Evolutionary conservation across 2,113 vertebrate species (phyloP).

Genomic region (Zosterops japonicus): DNA sequence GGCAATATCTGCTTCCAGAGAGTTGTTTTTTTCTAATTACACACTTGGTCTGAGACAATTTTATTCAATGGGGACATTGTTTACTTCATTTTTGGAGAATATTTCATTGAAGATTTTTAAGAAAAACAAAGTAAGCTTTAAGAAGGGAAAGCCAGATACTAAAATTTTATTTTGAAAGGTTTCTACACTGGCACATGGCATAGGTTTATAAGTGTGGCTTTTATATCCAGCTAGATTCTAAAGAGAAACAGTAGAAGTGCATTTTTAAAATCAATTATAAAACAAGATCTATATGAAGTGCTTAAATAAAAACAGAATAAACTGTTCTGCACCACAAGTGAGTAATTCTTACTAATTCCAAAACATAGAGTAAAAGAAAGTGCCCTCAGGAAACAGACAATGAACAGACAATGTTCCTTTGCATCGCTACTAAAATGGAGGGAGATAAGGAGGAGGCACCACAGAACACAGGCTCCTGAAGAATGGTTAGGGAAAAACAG

Average conservation of each 20-base stretch:
- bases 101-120: not conserved
- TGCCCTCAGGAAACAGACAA: not conserved
- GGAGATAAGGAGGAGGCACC: not conserved
- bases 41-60: not conserved
- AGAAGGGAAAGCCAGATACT: not conserved
- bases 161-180: not conserved
- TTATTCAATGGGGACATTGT: not conserved
- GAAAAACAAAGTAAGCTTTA: not conserved
- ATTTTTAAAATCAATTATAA: not conserved
- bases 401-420: fast-evolving
- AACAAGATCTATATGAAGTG: not conserved
- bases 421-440: not conserved
- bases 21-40: not conserved
- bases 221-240: not conserved
- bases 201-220: not conserved
- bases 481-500: not conserved
- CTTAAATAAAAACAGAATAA: not conserved
- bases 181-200: not conserved
- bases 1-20: not conserved
- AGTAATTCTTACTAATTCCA: not conserved
- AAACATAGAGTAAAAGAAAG: not conserved
- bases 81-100: not conserved
- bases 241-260: not conserved
- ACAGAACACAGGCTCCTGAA: not conserved
- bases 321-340: not conserved